Conservation (phyloP, 2,888 invertebrate genomes). For the Stenoptilia bipunctidactyla region DNA sequence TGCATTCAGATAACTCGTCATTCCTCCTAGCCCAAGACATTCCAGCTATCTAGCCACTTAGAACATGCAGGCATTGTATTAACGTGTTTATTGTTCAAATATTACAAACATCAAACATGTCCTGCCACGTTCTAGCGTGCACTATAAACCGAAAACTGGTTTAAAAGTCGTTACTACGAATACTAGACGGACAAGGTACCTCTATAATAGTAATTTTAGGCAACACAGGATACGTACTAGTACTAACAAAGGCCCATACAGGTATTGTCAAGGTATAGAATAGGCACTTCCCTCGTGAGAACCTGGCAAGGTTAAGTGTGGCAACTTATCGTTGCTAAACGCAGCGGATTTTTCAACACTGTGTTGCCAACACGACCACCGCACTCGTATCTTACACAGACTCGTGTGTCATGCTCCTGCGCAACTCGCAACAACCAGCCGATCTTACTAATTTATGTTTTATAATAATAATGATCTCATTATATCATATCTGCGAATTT, state of each 20-base stretch:
- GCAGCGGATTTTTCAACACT: constrained; percentile 67
- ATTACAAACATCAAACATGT: too few species aligned
- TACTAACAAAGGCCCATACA: constrained; percentile 61
- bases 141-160: background rate
- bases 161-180: constrained; percentile 28
- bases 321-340: constrained; percentile 71
- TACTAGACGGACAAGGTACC: constrained; percentile 14
- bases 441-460: background rate
- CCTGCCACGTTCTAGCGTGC: background rate
- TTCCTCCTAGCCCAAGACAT: background rate
- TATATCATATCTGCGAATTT: too few species aligned
- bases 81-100: too few species aligned
- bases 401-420: constrained; percentile 20
- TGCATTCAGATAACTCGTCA: background rate
- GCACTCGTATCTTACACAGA: constrained; percentile 38
- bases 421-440: constrained; percentile 15
- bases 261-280: constrained; percentile 69
- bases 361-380: constrained; percentile 56
- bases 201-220: constrained; percentile 29
- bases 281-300: constrained; percentile 71
- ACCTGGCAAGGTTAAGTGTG: constrained; percentile 67
- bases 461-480: too few species aligned
- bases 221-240: constrained; percentile 50
- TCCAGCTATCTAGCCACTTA: too few species aligned
- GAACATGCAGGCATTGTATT: too few species aligned